Percentiles rank a stretch among this genome's conserved stretches.
phyloP scores from a whole-genome alignment of 2,888 invertebrate genomes.

The Polyommatus iphigenia region DNA sequence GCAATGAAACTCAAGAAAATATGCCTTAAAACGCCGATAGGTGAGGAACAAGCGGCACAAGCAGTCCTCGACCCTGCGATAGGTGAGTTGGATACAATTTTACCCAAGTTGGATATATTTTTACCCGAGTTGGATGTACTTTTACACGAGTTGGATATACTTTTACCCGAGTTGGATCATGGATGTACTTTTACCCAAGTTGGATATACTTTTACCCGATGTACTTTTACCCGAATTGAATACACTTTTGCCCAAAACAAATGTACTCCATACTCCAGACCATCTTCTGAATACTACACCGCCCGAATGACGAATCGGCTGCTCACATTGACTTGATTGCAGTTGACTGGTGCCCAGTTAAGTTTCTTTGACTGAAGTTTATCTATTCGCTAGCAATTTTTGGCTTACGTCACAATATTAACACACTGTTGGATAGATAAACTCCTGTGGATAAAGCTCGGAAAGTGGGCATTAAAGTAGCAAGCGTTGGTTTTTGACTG shows the following conservation, averaged over 20 bases:
- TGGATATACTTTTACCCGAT: constrained; percentile 37
- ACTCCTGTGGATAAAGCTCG: neutral
- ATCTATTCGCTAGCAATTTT: neutral
- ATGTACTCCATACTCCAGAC: no score
- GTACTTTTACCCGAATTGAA: constrained; percentile 35
- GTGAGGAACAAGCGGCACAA: constrained; percentile 85
- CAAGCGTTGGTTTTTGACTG: neutral
- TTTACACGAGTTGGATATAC: constrained; percentile 41
- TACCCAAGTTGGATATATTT: neutral
- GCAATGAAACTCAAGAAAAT: constrained; percentile 87
- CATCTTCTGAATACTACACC: no score
- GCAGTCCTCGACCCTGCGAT: constrained; percentile 84
- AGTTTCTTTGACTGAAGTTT: neutral
- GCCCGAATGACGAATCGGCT: no score
- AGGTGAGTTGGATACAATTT: constrained; percentile 64
- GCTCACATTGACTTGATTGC: neutral
- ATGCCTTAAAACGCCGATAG: constrained; percentile 85
- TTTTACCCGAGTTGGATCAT: constrained; percentile 38
- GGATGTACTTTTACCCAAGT: constrained; percentile 35
- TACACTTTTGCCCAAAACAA: neutral
- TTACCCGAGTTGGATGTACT: constrained; percentile 43
- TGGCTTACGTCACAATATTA: neutral
- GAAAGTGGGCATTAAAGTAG: neutral
- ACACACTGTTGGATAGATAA: neutral
- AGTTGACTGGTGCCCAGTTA: neutral